Conservation (phyloP, 1,140 invertebrate species). For the Drosophila sp. region DNA sequence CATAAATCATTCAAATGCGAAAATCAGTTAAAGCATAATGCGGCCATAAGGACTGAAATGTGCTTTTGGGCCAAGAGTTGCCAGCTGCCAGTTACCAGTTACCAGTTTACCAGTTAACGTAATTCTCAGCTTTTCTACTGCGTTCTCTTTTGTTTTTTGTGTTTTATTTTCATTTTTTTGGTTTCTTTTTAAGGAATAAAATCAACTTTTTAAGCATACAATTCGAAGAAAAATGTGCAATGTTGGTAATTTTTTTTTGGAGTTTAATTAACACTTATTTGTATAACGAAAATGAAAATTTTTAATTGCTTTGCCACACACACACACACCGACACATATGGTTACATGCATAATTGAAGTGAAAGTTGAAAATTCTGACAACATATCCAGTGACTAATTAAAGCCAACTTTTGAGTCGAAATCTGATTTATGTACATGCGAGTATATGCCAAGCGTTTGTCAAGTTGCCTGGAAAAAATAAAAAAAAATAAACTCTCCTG, state of each 20-base stretch:
- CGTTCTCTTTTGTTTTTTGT: background rate
- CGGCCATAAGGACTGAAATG: conserved; percentile 45
- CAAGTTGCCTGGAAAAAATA: conserved; percentile 26
- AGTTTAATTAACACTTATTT: conserved; percentile 10
- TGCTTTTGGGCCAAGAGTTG: conserved; percentile 19
- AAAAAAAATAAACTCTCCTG: background rate
- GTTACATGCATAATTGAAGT: conserved; percentile 57
- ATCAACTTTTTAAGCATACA: background rate
- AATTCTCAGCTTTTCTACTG: background rate
- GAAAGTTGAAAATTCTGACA: conserved; percentile 49
- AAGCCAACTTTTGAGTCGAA: conserved; percentile 45
- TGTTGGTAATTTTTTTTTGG: background rate
- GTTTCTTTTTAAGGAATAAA: background rate
- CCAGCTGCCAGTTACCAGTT: background rate
- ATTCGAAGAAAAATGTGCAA: background rate
- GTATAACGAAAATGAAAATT: conserved; percentile 1
- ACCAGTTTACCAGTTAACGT: background rate
- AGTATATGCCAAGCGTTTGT: conserved; percentile 59
- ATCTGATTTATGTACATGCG: conserved; percentile 45
- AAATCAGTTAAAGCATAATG: conserved; percentile 78
- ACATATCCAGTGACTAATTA: conserved; percentile 68
- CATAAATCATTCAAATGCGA: conserved; percentile 78
- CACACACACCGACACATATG: background rate
- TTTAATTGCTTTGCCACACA: conserved; percentile 19
- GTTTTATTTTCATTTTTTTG: too few species aligned